Conservation (phyloP, 2,113 vertebrate genomes). For the Cryptotis parvus region DNA sequence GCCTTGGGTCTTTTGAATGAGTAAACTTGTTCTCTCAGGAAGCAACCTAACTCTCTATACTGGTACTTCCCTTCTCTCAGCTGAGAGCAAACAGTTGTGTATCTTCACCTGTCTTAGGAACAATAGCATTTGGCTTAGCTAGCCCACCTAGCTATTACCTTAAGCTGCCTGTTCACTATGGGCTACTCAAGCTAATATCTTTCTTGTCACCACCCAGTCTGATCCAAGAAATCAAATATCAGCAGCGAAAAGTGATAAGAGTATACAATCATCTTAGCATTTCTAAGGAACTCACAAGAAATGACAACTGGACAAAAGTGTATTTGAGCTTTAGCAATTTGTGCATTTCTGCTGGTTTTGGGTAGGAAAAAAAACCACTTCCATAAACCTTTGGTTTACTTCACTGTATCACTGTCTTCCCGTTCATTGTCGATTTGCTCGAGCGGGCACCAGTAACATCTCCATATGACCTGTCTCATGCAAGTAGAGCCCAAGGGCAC, state of each 20-base stretch:
- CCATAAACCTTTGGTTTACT: neutral
- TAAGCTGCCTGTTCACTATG: neutral
- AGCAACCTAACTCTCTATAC: too few relatives aligned
- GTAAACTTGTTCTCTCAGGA: too few relatives aligned
- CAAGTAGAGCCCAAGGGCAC: too few relatives aligned
- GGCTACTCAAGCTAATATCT: neutral
- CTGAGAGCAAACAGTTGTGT: neutral
- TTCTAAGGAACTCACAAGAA: neutral
- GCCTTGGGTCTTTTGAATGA: too few relatives aligned
- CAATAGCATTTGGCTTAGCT: neutral
- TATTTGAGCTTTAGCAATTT: neutral
- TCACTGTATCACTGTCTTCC: too few relatives aligned
- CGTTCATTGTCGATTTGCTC: too few relatives aligned
- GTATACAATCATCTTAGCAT: neutral
- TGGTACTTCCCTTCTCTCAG: neutral
- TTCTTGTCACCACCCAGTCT: neutral
- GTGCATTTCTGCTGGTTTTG: neutral
- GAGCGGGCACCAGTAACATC: too few relatives aligned
- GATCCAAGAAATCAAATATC: neutral
- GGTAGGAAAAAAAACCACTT: neutral
- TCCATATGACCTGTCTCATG: too few relatives aligned
- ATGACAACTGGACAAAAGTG: neutral
- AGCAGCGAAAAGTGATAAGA: neutral
- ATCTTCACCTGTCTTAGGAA: slow-evolving; percentile 12
- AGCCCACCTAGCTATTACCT: neutral